Evolutionary conservation across 2,113 vertebrate species (phyloP).

Genomic region (rabbit (Oryctolagus cuniculus)): DNA sequence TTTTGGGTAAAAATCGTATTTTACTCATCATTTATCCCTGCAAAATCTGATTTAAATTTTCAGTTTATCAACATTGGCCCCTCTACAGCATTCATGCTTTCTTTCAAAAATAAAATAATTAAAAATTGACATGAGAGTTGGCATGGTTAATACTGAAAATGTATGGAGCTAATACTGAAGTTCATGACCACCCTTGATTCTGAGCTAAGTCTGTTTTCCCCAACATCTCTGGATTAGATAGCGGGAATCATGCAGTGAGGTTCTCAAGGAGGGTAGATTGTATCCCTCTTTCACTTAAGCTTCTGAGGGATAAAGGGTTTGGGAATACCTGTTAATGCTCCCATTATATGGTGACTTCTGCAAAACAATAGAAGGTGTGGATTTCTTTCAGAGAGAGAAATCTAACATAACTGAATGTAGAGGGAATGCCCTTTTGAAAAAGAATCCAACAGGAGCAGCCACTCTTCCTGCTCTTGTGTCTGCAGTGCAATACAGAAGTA

Average conservation of each 20-base stretch:
- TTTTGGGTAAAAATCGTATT: not conserved
- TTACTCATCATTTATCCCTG: not conserved
- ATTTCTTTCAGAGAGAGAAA: not conserved
- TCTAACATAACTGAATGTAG: not conserved
- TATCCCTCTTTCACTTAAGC: not conserved
- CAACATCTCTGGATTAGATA: not conserved
- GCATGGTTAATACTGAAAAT: too few species aligned
- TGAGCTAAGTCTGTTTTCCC: not conserved
- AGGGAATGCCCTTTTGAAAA: not conserved
- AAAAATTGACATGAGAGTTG: not conserved
- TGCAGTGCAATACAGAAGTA: not conserved
- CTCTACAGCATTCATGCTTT: not conserved
- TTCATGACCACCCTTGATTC: not conserved
- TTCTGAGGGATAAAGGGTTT: too few species aligned
- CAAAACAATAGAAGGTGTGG: not conserved
- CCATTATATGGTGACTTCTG: not conserved
- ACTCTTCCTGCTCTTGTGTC: fast-evolving
- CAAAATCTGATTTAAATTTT: not conserved
- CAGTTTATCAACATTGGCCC: fast-evolving
- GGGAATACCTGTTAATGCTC: not conserved
- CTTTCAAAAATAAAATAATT: not conserved
- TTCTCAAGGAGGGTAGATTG: not conserved
- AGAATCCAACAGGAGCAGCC: not conserved
- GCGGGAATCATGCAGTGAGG: not conserved
- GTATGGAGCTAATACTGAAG: too few species aligned